Conservation (phyloP, 2,888 invertebrate species). For the Macaria notata region DNA sequence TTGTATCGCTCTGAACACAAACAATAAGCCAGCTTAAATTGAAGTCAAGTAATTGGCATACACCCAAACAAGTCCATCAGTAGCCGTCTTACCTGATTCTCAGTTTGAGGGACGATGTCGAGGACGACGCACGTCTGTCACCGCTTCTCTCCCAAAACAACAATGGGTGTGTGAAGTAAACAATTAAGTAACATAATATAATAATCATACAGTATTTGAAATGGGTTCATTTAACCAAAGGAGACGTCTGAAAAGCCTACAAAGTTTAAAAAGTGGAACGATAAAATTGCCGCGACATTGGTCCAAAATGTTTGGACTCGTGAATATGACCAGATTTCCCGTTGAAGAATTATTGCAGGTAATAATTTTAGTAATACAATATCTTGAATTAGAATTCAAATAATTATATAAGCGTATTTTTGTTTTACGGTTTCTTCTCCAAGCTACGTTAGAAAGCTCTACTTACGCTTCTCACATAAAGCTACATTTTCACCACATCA, state of each 20-base stretch:
- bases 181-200: neutral
- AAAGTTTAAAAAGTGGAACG: slow-evolving; percentile 60
- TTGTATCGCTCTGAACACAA: no score
- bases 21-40: no score
- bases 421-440: no score
- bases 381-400: no score
- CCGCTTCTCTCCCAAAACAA: neutral
- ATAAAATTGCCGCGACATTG: slow-evolving; percentile 63
- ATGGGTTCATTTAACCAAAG: slow-evolving; percentile 52
- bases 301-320: slow-evolving; percentile 63
- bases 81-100: slow-evolving; percentile 10
- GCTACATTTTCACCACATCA: neutral
- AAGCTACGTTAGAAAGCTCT: neutral
- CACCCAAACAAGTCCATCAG: no score
- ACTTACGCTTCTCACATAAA: slow-evolving; percentile 1
- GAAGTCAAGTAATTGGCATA: no score
- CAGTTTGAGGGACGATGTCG: slow-evolving; percentile 9
- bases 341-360: slow-evolving; percentile 63
- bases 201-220: neutral
- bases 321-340: slow-evolving; percentile 48
- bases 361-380: slow-evolving; percentile 22
- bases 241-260: slow-evolving; percentile 51
- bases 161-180: slow-evolving; percentile 3
- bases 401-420: no score
- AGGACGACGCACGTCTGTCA: slow-evolving; percentile 8